phyloP scores from a whole-genome alignment of 1,140 invertebrate species.

The Hypothenemus hampei region DNA sequence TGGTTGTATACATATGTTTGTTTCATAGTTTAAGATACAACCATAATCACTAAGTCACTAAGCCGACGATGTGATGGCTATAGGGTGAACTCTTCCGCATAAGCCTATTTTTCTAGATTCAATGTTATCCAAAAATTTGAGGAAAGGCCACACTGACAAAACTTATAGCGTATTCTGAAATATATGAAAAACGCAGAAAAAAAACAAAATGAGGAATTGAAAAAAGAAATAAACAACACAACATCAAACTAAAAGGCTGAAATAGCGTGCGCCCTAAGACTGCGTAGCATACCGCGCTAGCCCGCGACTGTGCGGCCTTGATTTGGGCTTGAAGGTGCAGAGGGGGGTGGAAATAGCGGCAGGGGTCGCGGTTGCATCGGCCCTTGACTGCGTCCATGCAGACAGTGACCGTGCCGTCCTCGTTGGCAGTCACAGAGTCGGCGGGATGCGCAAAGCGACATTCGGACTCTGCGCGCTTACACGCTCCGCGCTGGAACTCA shows the following conservation, averaged over 20 bases:
- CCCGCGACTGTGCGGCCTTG: constrained; percentile 92
- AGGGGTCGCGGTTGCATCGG: constrained; percentile 91
- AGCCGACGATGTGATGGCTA: no score
- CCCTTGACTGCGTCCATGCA: constrained; percentile 99
- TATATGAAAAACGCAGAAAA: no score
- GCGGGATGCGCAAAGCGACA: constrained; percentile 97
- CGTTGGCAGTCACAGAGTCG: constrained; percentile 86
- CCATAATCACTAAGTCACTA: no score
- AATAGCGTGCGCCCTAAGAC: constrained; percentile 45
- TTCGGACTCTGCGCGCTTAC: constrained; percentile 91
- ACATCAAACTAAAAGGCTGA: constrained; percentile 39
- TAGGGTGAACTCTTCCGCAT: no score
- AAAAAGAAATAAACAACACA: constrained; percentile 1
- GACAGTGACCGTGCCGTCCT: constrained; percentile 95
- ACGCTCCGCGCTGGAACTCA: constrained; percentile 95
- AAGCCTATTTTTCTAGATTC: no score
- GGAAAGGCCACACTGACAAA: no score
- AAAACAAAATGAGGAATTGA: not conserved
- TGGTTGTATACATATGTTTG: no score
- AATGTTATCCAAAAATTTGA: no score
- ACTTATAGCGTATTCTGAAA: no score
- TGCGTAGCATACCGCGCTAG: constrained; percentile 86
- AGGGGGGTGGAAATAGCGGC: constrained; percentile 96
- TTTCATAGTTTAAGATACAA: no score
- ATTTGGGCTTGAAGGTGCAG: constrained; percentile 98